These are phyloP conservation scores for Drosophila phalerata DNA, from an alignment of 2,888 invertebrate genomes.

Conservation along the genomic window DNA sequence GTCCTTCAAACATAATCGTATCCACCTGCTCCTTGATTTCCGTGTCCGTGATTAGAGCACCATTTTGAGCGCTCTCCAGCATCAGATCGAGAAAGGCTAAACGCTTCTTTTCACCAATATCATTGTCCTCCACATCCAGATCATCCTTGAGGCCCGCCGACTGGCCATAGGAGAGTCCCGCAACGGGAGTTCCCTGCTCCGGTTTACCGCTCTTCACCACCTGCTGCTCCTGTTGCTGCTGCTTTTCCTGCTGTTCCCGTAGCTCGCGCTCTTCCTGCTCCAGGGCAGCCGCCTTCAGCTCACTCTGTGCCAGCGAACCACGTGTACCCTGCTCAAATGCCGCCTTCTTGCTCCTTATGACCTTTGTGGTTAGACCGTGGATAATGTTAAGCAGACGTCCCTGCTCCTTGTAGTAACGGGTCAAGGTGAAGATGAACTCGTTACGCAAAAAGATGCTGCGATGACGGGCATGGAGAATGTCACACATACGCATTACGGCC, in stretches of 20 bases:
- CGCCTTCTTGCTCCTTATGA: conserved; percentile 91
- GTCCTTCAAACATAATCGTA: conserved; percentile 95
- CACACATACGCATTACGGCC: conserved; percentile 96
- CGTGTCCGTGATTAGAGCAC: conserved; percentile 90
- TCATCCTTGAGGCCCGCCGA: conserved; percentile 91
- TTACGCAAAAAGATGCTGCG: conserved; percentile 92
- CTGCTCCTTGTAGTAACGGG: conserved; percentile 91
- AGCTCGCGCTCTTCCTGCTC: conserved; percentile 57
- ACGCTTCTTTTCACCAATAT: conserved; percentile 92
- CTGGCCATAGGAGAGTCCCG: conserved; percentile 90
- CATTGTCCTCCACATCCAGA: conserved; percentile 91
- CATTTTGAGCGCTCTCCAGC: conserved; percentile 91
- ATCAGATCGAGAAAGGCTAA: conserved; percentile 95
- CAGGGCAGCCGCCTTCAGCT: conserved; percentile 66
- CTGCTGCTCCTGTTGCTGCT: conserved; percentile 9
- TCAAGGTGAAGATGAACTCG: conserved; percentile 91
- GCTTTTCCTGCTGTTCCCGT: conserved; percentile 12
- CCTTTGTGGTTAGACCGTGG: conserved; percentile 93
- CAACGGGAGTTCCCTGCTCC: conserved; percentile 85
- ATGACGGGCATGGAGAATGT: conserved; percentile 93
- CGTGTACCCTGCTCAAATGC: conserved; percentile 90
- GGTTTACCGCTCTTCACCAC: conserved; percentile 7
- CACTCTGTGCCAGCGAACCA: conserved; percentile 83
- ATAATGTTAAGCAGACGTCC: conserved; percentile 91
- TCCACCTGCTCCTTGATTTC: conserved; percentile 94